A percentile compares a stretch with the other conserved stretches of the same genome.
Evolutionary conservation across 1,140 invertebrate species (phyloP).

Genomic region (Eumaeus atala): DNA sequence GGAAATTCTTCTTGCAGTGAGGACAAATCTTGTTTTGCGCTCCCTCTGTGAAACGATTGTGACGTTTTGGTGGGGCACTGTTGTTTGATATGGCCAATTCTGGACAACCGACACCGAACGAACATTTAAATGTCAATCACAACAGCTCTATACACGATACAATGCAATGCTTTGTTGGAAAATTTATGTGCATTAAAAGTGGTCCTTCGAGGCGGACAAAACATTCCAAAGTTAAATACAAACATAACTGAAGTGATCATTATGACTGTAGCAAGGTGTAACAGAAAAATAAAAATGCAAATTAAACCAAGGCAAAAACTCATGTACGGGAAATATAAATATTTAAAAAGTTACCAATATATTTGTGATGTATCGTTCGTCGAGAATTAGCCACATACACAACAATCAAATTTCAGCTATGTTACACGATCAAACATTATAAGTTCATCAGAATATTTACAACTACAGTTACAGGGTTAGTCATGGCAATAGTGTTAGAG

Average conservation of each 20-base stretch:
- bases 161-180: conserved; percentile 35
- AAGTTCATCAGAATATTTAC: neutral
- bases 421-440: conserved; percentile 27
- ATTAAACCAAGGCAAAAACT: conserved; percentile 25
- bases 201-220: conserved; percentile 30
- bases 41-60: conserved; percentile 75
- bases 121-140: conserved; percentile 48
- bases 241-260: conserved; percentile 73
- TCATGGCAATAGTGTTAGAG: no score
- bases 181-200: neutral
- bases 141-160: conserved; percentile 25
- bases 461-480: no score
- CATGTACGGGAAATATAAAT: conserved; percentile 11
- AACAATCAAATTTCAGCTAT: conserved; percentile 70
- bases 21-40: conserved; percentile 80
- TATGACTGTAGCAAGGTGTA: conserved; percentile 52
- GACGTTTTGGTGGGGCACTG: conserved; percentile 77
- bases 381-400: conserved; percentile 71
- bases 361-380: conserved; percentile 36
- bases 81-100: conserved; percentile 88
- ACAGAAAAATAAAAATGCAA: conserved; percentile 26
- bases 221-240: conserved; percentile 34
- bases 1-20: conserved; percentile 84
- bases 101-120: conserved; percentile 68
- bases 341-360: conserved; percentile 11